phyloP scores from a whole-genome alignment of 1,140 invertebrate genomes.

The Drosophila insularis region DNA sequence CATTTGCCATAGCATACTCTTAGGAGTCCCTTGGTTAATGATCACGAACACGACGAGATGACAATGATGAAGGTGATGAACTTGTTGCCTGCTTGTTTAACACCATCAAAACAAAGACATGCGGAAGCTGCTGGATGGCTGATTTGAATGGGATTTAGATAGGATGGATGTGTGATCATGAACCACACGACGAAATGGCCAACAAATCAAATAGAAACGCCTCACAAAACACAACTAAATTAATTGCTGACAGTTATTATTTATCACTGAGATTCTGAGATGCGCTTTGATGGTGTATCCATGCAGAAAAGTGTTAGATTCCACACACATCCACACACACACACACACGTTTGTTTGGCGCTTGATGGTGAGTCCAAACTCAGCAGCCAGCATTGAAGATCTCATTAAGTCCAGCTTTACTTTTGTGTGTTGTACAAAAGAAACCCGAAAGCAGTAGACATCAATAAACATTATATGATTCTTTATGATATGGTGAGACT shows the following conservation, averaged over 20 bases:
- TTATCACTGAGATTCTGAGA: neutral
- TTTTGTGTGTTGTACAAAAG: neutral
- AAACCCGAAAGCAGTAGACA: neutral
- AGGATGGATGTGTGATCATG: constrained; percentile 27
- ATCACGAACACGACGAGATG: neutral
- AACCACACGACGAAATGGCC: constrained; percentile 5
- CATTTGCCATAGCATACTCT: constrained; percentile 10
- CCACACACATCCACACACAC: neutral
- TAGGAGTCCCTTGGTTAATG: neutral
- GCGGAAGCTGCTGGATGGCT: constrained; percentile 27
- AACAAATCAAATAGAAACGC: constrained; percentile 41
- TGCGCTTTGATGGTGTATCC: neutral
- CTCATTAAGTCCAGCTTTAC: neutral
- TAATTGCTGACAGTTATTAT: constrained; percentile 36
- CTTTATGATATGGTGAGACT: neutral
- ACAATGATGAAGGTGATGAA: neutral
- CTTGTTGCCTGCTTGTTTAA: neutral
- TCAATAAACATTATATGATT: constrained; percentile 1
- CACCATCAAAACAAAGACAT: constrained; percentile 1
- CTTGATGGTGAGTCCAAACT: neutral
- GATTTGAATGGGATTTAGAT: neutral
- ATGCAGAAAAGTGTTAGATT: constrained; percentile 15
- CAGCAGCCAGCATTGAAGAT: neutral
- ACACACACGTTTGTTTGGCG: neutral
- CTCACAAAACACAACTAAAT: constrained; percentile 19